Evolutionary conservation across 2,888 invertebrate genomes (phyloP), one percentile per base, ranked within the genome.

Genomic region (Melikaiella ostensackeni): DNA sequence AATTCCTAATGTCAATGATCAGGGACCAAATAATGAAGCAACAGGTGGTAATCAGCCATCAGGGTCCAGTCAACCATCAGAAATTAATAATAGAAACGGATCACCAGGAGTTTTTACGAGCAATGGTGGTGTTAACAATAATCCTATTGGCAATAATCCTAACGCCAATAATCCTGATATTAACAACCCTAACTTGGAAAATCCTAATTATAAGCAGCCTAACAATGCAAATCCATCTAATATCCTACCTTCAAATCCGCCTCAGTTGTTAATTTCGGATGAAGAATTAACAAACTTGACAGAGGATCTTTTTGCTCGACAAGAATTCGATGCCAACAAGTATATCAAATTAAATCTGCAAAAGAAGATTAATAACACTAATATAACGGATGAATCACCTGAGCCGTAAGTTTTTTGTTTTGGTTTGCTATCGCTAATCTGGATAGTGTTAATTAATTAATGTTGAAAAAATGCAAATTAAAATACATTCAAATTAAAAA

Each of bases 301-400:
- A 1, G 91, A 91, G 77, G 84, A 85, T 6, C 62, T 91, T 11
- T 90, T 90, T 30, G 77, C 76, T 4, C 88, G 86, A 38, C 84
- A 86, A 50, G 86, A 89, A 57, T 78, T 75, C 13, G 79, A 89
- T 33, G 75, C 84, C 24, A 79, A 77, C 0, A 82, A 85, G 35
- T 85, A 83, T 42, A 83, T 90, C 5, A 83, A 75, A 5, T 9
- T 90, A 42, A 87, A 90, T 84, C 80, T 90, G 0, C 90, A 90
- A 76, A 86, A 78, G 33, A 83, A 75, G 11, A 75, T 75, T 9
- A 81, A 75, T 27, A 55, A 85, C 38, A 42, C 61, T 1, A 87
- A 87, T 27, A 73, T 83, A 27, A 86, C 86, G 0, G 90, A 90
- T 33, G 77, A 83, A 50, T 86, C 89, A 59, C 74, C 74, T 11